Evolutionary conservation across 2,797 vertebrate species (phyloP).

Genomic region (Sarcoramphus papa): DNA sequence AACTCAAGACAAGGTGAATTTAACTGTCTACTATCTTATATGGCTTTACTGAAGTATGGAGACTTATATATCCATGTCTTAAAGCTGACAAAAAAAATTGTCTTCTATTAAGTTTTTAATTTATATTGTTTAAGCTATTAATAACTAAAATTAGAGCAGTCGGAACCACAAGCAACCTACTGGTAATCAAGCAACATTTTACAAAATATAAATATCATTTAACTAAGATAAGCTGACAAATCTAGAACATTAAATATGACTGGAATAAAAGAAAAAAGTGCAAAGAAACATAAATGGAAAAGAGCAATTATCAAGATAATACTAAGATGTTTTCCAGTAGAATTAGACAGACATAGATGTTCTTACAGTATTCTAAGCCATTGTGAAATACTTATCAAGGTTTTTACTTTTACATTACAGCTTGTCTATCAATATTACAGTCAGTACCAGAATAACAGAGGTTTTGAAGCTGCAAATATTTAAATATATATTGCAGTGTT

Average conservation of each 20-base stretch:
- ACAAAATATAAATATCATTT: not conserved
- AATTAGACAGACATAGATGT: not conserved
- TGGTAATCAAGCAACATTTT: not conserved
- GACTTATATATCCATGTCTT: not conserved
- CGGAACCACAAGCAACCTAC: not conserved
- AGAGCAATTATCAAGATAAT: not conserved
- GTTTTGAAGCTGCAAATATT: not conserved
- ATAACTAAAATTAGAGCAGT: not conserved
- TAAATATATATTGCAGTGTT: not conserved
- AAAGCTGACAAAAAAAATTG: not conserved
- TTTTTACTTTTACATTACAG: not conserved
- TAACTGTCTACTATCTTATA: not conserved
- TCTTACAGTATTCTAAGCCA: not conserved
- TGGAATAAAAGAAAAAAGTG: not conserved
- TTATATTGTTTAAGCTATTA: not conserved
- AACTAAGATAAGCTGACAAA: not conserved
- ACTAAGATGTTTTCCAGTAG: not conserved
- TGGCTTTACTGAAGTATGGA: not conserved
- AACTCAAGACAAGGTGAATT: not conserved
- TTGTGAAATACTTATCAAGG: not conserved
- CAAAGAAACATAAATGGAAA: not conserved
- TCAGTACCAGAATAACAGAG: not conserved
- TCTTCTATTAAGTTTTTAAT: not conserved
- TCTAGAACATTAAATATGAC: not conserved
- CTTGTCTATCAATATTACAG: not conserved